phyloP scores from a whole-genome alignment of 1,140 invertebrate species.

The Choristoneura fumiferana region DNA sequence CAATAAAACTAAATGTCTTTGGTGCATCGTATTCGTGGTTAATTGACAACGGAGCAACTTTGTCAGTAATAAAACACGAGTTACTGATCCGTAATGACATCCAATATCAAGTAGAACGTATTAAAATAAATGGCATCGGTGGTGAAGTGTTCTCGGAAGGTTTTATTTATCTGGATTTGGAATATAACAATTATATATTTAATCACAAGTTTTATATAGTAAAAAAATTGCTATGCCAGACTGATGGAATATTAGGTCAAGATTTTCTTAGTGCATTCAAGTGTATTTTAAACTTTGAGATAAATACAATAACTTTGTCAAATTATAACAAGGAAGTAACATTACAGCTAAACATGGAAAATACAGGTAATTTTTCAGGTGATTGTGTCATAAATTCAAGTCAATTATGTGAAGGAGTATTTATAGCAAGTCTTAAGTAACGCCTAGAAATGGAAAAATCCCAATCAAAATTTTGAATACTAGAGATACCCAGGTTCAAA shows the following conservation, averaged over 20 bases:
- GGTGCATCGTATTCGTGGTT: not conserved
- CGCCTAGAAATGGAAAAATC: not conserved
- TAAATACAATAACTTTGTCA: too few relatives aligned
- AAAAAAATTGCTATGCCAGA: not conserved
- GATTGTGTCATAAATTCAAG: slow-evolving; percentile 1
- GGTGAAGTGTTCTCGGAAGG: not conserved
- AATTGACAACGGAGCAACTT: not conserved
- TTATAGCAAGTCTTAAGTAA: slow-evolving; percentile 6
- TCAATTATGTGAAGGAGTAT: slow-evolving; percentile 7
- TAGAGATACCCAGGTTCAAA: not conserved
- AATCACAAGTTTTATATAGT: slow-evolving; percentile 1
- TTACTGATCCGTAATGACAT: not conserved
- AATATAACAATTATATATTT: not conserved
- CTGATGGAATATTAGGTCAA: slow-evolving; percentile 10
- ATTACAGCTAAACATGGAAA: not conserved
- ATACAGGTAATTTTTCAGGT: not conserved
- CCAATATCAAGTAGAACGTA: not conserved
- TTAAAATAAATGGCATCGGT: not conserved
- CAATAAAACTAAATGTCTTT: too few relatives aligned
- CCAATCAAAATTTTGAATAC: slow-evolving; percentile 16
- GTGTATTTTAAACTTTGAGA: not conserved
- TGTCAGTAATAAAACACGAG: not conserved
- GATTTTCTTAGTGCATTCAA: not conserved
- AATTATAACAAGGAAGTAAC: not conserved
- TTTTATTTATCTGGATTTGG: not conserved